Base-by-base conservation (phyloP, 2,113 vertebrate genomes). In the Lagenorhynchus albirostris region DNA sequence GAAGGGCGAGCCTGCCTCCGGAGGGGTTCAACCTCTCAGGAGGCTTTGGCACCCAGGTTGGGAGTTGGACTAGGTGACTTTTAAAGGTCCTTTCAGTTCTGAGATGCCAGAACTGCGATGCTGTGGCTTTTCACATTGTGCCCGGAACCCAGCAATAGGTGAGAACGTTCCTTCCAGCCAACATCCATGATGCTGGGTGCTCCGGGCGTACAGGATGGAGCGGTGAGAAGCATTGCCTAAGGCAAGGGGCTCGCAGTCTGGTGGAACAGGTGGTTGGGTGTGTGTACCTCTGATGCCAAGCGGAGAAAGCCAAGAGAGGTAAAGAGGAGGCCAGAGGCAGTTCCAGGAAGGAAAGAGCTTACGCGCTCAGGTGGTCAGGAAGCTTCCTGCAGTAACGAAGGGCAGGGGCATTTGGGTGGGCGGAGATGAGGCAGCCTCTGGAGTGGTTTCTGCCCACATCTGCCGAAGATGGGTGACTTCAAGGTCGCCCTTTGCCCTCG, bases 211-310 rank as follows among this genome's bases (percentile, higher is more conserved):
- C 12, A 4, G 41, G 76, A 14, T 3, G 8, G 18, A 81, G 31
- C 26, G 5, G 1, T 0, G 31, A 29, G 50, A n/a, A 38, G 26
- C 6, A 10, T 26, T 17, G 18, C 58, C 47, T 7, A 0, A 17
- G 2, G 67, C 2, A 9, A 14, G 18, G 26, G 62, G 55, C 38
- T 17, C 0, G 6, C 50, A 4, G 31, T 11, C 53, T 7, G 5
- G 23, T 0, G 2, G 26, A 29, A 13, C 12, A 2, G 21, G 63
- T 6, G 4, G 23, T 26, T 31, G 2, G 79, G 58, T 2, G 2
- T n/a, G 15, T 1, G 3, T 0, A 17, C n/a, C 62, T 41, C 36
- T 17, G 70, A 26, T 3, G 13, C 83, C 38, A 41, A 14, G 44
- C 1, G 6, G 63, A 44, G 68, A 82, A 15, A 6, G 6, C 58